Evolutionary conservation across 2,888 invertebrate species (phyloP).

Genomic region (Ptilodon capucinus): DNA sequence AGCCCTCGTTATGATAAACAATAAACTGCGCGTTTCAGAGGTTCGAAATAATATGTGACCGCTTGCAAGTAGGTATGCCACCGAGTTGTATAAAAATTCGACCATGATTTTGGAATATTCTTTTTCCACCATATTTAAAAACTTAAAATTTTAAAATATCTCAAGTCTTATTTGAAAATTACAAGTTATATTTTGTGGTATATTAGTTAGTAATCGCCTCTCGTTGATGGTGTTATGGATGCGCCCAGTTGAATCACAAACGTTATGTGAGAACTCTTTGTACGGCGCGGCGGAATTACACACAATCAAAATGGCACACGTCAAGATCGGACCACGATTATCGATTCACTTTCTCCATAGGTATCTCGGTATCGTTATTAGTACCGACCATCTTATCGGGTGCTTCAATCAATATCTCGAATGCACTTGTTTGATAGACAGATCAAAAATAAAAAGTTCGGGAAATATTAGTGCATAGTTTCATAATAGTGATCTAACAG

Average conservation of each 20-base stretch:
- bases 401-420: conserved; percentile 38
- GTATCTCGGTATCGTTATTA: conserved; percentile 37
- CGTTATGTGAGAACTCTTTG: neutral
- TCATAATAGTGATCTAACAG: neutral
- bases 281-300: neutral
- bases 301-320: conserved; percentile 24
- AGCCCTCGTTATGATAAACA: too few species aligned
- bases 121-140: too few species aligned
- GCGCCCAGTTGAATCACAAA: neutral
- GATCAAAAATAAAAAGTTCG: conserved; percentile 8
- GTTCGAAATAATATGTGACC: too few species aligned
- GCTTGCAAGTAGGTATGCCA: too few species aligned
- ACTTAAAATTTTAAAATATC: too few species aligned
- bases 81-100: too few species aligned
- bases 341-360: conserved; percentile 55
- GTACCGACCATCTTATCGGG: conserved; percentile 30
- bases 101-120: too few species aligned
- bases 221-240: too few species aligned
- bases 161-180: too few species aligned
- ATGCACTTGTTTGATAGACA: conserved; percentile 12
- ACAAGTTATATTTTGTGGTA: too few species aligned
- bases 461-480: conserved; percentile 1
- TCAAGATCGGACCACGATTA: conserved; percentile 35
- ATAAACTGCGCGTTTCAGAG: too few species aligned
- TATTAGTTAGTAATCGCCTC: too few species aligned